Conservation (phyloP, 2,113 vertebrate genomes). For the Melanostigma gelatinosum region DNA sequence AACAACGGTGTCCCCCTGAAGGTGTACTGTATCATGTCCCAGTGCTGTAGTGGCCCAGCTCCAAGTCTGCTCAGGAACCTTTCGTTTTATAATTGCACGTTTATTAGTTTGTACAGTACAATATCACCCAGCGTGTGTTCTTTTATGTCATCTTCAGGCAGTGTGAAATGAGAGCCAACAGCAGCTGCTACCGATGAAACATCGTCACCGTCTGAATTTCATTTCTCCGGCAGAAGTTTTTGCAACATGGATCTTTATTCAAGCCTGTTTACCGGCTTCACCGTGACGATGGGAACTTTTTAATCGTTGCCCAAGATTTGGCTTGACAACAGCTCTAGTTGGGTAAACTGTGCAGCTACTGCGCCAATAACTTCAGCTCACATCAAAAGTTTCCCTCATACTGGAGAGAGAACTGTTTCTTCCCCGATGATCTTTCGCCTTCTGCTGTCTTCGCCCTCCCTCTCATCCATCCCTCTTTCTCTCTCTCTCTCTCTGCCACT, state of each 20-base stretch:
- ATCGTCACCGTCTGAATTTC: conserved; percentile 12
- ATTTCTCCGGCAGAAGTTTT: background rate
- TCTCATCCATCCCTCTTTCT: background rate
- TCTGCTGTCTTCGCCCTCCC: conserved; percentile 25
- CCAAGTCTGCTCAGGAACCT: background rate
- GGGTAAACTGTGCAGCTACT: conserved; percentile 9
- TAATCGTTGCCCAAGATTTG: conserved; percentile 7
- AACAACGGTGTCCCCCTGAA: background rate
- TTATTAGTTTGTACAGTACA: conserved; percentile 7
- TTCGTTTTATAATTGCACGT: conserved; percentile 8
- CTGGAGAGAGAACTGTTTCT: conserved; percentile 22
- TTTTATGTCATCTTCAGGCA: background rate
- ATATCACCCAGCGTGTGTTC: conserved; percentile 6
- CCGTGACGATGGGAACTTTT: background rate
- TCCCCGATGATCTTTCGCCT: conserved; percentile 33
- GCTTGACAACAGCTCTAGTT: background rate
- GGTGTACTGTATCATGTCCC: background rate
- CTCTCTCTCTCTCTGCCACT: conserved; percentile 1
- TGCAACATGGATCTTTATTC: background rate
- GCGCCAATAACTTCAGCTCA: conserved; percentile 4
- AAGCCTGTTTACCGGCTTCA: conserved; percentile 4
- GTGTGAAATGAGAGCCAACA: conserved; percentile 11
- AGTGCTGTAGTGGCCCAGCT: background rate
- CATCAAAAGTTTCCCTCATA: conserved; percentile 28
- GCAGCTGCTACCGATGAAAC: conserved; percentile 15